Evolutionary conservation across 2,888 invertebrate species (phyloP), one percentile per base, ranked within the genome.

Genomic region (Gandaritis pyraliata): DNA sequence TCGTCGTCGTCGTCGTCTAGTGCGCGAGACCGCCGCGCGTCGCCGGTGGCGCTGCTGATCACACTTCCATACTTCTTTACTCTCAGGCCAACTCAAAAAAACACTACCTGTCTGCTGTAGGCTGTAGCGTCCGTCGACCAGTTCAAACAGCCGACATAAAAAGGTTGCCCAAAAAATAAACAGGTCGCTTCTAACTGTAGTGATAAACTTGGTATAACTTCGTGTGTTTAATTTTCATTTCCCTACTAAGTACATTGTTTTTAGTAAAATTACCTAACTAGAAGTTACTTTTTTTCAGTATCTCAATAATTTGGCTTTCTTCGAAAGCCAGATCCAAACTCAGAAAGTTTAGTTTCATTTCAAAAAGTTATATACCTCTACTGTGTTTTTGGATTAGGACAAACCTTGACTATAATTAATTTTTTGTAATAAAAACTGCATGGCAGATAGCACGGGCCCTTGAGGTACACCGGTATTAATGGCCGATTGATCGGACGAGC

Each of bases 31-130:
- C 72, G 71, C 83, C 87, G 79, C 79, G 61, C 69, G 73, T 69
- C 71, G 77, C 76, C 75, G 74, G 66, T 72, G 83, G 87, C 88
- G 87, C 87, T 83, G 75, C 67, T 72, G 76, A 71, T 64, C 70
- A 61, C 72, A 58, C 45, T 47, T 60, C 41, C 39, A 43, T 33
- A 33, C 52, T 56, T 62, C 62, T 64, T 61, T 53, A 56, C 57
- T 54, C 63, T 53, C 52, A 33, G 16, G 36, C 47, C 33, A 56
- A 51, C 47, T 49, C 48, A 43, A 39, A 45, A 55, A 61, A 61
- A 61, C 55, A 61, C 60, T 55, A 56, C 46, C 55, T 61, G 61
- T 51, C 61, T 52, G 47, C 51, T 36, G 36, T 46, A 46, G 11
- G 33, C 7, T 16, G 23, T 33, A 30, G 45, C 30, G 23, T 23